A percentile compares a stretch with the other conserved stretches of the same genome.
Evolutionary conservation across 2,113 vertebrate genomes (phyloP).

Genomic region (Ascaphus truei): DNA sequence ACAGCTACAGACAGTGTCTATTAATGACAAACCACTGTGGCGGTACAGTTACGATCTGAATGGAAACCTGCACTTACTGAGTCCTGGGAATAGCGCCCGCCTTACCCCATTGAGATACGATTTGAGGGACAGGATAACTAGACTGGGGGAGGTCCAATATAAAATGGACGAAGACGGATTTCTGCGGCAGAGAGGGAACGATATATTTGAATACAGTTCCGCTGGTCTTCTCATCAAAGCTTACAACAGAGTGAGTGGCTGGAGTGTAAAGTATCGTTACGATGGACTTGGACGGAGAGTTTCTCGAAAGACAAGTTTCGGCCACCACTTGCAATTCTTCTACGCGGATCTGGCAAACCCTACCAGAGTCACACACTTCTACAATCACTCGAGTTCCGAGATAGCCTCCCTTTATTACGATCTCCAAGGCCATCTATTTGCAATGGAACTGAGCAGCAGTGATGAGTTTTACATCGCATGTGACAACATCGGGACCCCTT

Average conservation of each 20-base stretch:
- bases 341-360: conserved; percentile 92
- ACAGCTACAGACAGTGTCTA: conserved; percentile 89
- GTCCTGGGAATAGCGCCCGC: conserved; percentile 89
- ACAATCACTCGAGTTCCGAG: conserved; percentile 96
- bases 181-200: conserved; percentile 86
- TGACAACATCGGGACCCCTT: conserved; percentile 91
- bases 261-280: conserved; percentile 90
- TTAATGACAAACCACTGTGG: conserved; percentile 96
- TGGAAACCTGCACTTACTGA: conserved; percentile 91
- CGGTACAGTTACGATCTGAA: conserved; percentile 96
- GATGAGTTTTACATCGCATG: conserved; percentile 97
- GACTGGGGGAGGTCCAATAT: conserved; percentile 90
- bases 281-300: conserved; percentile 91
- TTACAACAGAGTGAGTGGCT: conserved; percentile 82
- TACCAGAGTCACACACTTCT: conserved; percentile 92
- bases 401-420: conserved; percentile 97
- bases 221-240: conserved; percentile 84
- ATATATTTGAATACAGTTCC: conserved; percentile 92
- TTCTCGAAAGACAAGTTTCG: conserved; percentile 79
- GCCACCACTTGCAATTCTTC: conserved; percentile 95
- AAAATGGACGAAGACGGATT: conserved; percentile 94
- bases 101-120: conserved; percentile 92
- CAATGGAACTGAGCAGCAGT: conserved; percentile 93
- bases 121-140: conserved; percentile 86
- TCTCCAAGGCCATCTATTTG: conserved; percentile 94